Evolutionary conservation across 1,140 invertebrate genomes (phyloP).

Genomic region (Drosophila seguyi): DNA sequence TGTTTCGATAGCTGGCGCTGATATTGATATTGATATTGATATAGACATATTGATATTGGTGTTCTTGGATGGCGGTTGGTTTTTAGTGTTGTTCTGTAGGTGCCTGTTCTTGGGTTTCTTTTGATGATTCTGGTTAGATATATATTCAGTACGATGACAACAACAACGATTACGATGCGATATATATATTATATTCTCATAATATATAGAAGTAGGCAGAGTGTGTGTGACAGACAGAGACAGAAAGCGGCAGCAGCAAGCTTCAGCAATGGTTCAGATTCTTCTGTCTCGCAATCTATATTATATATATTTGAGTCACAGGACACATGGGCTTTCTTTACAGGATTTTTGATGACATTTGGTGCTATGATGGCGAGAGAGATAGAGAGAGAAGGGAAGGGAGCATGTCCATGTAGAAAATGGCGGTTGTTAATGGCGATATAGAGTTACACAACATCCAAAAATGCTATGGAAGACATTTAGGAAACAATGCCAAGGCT

Average conservation of each 20-base stretch:
- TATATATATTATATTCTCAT: conserved; percentile 15
- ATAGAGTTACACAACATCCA: conserved; percentile 79
- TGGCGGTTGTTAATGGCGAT: conserved; percentile 68
- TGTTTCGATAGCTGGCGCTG: conserved; percentile 47
- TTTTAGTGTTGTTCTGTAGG: conserved; percentile 64
- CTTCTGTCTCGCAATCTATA: conserved; percentile 26
- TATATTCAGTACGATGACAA: conserved; percentile 46
- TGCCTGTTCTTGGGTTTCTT: conserved; percentile 44
- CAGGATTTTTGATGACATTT: conserved; percentile 32
- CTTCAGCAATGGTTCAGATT: conserved; percentile 50
- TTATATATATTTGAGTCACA: conserved; percentile 8
- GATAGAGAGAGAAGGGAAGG: conserved; percentile 16
- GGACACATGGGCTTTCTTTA: conserved; percentile 8
- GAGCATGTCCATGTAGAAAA: conserved; percentile 59
- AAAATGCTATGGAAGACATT: conserved; percentile 62
- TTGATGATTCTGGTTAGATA: conserved; percentile 51
- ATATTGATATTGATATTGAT: conserved; percentile 27
- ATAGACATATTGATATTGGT: conserved; percentile 38
- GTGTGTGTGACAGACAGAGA: conserved; percentile 34
- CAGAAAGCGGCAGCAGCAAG: conserved; percentile 69
- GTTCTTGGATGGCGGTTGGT: conserved; percentile 63
- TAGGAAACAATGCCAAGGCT: conserved; percentile 62
- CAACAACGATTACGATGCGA: conserved; percentile 52
- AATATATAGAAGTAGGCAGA: conserved; percentile 20
- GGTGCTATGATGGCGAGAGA: conserved; percentile 56